These are phyloP conservation scores for Carettochelys insculpta DNA, from an alignment of 2,113 vertebrate genomes.

Conservation along the genomic window DNA sequence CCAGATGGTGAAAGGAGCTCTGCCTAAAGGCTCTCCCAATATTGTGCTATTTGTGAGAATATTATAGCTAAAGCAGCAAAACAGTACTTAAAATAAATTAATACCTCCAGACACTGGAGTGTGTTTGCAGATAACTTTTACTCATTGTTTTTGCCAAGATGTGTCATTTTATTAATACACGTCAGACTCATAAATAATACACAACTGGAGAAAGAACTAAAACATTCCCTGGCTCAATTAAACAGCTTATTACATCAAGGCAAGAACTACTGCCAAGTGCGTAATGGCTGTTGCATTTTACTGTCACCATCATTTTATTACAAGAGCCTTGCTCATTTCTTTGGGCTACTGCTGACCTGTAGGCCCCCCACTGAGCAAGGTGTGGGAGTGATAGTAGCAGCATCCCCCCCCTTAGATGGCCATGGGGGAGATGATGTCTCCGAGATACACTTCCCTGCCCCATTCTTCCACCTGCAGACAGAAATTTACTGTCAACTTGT, in stretches of 20 bases:
- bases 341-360: conserved; percentile 23
- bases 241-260: conserved; percentile 68
- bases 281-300: conserved; percentile 67
- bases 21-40: neutral
- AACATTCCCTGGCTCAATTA: conserved; percentile 69
- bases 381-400: neutral
- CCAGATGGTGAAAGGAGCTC: neutral
- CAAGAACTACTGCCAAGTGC: conserved; percentile 50
- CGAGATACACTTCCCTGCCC: neutral
- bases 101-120: neutral
- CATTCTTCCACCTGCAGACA: conserved; percentile 17
- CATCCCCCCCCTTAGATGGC: neutral
- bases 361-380: neutral
- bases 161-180: conserved; percentile 67
- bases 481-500: conserved; percentile 29
- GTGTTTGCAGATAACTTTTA: conserved; percentile 43
- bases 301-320: conserved; percentile 57
- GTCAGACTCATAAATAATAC: conserved; percentile 63
- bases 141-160: conserved; percentile 54
- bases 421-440: neutral
- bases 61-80: conserved; percentile 41
- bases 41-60: conserved; percentile 25
- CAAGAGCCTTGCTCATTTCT: conserved; percentile 51
- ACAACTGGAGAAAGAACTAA: conserved; percentile 61
- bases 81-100: conserved; percentile 58